Conservation (phyloP, 1,140 invertebrate species). For the Apis florea region DNA sequence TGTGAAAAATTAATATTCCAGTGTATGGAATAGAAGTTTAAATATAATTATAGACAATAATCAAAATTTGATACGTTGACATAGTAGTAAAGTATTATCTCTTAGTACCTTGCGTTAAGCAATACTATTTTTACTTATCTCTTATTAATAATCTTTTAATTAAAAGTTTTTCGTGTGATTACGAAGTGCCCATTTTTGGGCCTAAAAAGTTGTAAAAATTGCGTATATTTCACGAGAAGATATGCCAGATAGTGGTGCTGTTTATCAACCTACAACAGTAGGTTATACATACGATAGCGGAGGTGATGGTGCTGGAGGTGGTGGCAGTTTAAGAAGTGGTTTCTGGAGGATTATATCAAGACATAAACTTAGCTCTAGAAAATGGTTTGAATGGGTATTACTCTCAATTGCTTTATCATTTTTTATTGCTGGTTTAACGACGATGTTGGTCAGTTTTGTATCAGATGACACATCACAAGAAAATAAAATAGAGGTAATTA, state of each 20-base stretch:
- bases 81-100: not conserved
- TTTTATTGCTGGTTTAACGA: slow-evolving; percentile 74
- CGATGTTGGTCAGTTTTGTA: slow-evolving; percentile 74
- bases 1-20: not conserved
- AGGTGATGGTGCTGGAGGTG: slow-evolving; percentile 67
- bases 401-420: slow-evolving; percentile 74
- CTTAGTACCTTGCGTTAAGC: not conserved
- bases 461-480: slow-evolving; percentile 53
- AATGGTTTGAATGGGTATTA: slow-evolving; percentile 77
- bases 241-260: slow-evolving; percentile 77
- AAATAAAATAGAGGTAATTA: slow-evolving; percentile 44
- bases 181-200: slow-evolving; percentile 13
- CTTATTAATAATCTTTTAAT: not conserved
- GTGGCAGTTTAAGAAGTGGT: slow-evolving; percentile 69
- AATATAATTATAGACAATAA: not conserved
- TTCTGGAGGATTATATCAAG: slow-evolving; percentile 77
- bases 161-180: not conserved
- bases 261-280: slow-evolving; percentile 79
- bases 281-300: slow-evolving; percentile 77
- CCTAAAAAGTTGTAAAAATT: slow-evolving; percentile 16
- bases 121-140: not conserved
- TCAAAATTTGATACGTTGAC: not conserved
- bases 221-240: slow-evolving; percentile 47
- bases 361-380: slow-evolving; percentile 76
- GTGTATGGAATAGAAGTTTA: not conserved